Conservation (phyloP, 2,888 invertebrate genomes). For the Drosophila ustulata region DNA sequence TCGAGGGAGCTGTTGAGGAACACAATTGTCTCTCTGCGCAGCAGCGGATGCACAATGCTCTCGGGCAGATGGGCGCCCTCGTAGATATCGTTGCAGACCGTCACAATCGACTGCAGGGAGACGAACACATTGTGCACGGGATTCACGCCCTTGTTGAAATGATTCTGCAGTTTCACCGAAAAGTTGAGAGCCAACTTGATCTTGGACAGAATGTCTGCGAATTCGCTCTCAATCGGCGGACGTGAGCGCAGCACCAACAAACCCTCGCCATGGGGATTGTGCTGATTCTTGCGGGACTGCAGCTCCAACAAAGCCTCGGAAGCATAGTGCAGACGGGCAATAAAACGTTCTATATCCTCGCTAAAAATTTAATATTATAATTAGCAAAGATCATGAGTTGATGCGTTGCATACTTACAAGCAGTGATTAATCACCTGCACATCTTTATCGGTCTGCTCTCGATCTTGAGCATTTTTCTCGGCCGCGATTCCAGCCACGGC, state of each 20-base stretch:
- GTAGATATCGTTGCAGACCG: slow-evolving; percentile 96
- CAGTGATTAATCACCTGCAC: slow-evolving; percentile 97
- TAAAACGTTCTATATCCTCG: slow-evolving; percentile 99
- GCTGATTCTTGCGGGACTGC: slow-evolving; percentile 90
- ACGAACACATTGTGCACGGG: slow-evolving; percentile 98
- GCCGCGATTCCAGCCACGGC: slow-evolving; percentile 85
- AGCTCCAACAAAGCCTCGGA: slow-evolving; percentile 97
- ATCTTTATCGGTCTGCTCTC: slow-evolving; percentile 97
- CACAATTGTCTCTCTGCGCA: slow-evolving; percentile 96
- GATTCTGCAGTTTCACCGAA: slow-evolving; percentile 96
- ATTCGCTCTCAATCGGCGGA: slow-evolving; percentile 97
- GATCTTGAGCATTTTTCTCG: slow-evolving; percentile 94
- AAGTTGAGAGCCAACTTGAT: slow-evolving; percentile 99
- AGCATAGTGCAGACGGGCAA: slow-evolving; percentile 97
- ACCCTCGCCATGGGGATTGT: slow-evolving; percentile 92
- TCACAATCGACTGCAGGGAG: slow-evolving; percentile 97
- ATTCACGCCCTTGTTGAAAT: slow-evolving; percentile 98
- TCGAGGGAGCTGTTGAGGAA: slow-evolving; percentile 97
- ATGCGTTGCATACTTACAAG: slow-evolving; percentile 86
- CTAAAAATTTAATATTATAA: slow-evolving; percentile 2
- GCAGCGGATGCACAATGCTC: slow-evolving; percentile 94
- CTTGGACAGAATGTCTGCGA: slow-evolving; percentile 98
- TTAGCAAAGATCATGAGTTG: neutral
- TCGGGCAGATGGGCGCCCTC: slow-evolving; percentile 92
- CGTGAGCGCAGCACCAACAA: slow-evolving; percentile 97